Evolutionary conservation across 2,888 invertebrate genomes (phyloP), one percentile per base, ranked within the genome.

Genomic region (Tetranychus truncatus): DNA sequence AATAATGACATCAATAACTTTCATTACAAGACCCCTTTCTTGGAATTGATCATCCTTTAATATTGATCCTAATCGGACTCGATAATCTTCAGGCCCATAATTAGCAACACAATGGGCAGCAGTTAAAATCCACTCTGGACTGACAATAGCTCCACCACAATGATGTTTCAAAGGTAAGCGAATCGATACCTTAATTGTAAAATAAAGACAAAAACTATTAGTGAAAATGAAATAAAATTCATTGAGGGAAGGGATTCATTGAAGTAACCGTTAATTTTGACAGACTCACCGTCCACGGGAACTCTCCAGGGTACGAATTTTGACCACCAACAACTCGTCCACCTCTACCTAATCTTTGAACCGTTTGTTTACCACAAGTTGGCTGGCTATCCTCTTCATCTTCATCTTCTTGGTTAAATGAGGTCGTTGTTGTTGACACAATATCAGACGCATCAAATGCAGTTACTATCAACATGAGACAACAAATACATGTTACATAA

Each of bases 1-100:
- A 0, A 90, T 85, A 73, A 88, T 82, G 34, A 90, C 73, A 21
- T 8, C 18, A 2, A 6, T n/a, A 5, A 74, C 76, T 11, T 34
- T 55, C 5, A 66, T 11, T 8, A 72, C 72, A 67, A 75, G 18
- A 11, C 66, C 46, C 1, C 71, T 46, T 15, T 45, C 44, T 15
- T 74, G 74, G 20, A n/a, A 11, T 34, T 34, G 34, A 20, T 55
- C 71, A 34, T 71, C 15, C n/a, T 34, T 71, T 18, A 73, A 55
- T 45, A 76, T 74, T 5, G 73, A 75, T 55, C 77, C 78, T 24
- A 76, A 71, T 6, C 74, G 74, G 8, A 72, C 76, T 6, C 67
- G 72, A 69, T 77, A 75, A 20, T 73, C 55, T n/a, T 67, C n/a
- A 15, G 75, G 66, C 34, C 73, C 66, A 65, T 76, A 73, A 21